Base-by-base conservation (phyloP, 2,797 vertebrate genomes). In the Spheniscus humboldti region DNA sequence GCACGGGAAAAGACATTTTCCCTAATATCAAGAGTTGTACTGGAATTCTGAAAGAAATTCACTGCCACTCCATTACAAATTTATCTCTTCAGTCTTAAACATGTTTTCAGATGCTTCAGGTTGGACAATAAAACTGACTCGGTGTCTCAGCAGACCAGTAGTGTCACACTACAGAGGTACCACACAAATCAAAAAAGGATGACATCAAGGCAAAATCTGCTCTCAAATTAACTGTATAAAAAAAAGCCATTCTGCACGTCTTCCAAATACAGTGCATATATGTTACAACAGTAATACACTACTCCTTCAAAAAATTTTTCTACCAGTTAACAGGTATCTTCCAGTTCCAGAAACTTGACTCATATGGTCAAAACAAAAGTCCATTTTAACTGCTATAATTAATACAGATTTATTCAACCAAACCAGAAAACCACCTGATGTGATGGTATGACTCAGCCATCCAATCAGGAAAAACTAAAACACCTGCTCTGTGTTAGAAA, bases 361-460 rank as follows among this genome's bases (percentile, higher is more conserved):
- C 17, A 6, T 3, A 78, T 3, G 7, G 30, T 24, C 6, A 75
- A 66, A 75, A n/a, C n/a, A 86, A 25, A 91, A 88, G 33, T 47
- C 12, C 30, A 55, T 47, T 89, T 92, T 18, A 82, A 43, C 82
- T 74, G 37, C 39, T 85, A 13, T 47, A 79, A 94, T 91, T 86
- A 82, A 87, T 63, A 92, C 52, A 89, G 56, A 80, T 74, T 88
- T 95, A 83, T 91, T 89, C 75, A 83, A 33, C 2, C 4, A 53
- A 92, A 83, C 28, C 72, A 95, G 82, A 92, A 80, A 94, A 60
- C 47, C 75, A 95, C 72, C 82, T 91, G 87, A 95, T 91, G 33
- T 93, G 78, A 76, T 63, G 35, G 94, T 37, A 94, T 66, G 75
- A 96, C 76, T 93, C 84, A 73, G 76, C 62, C 60, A 79, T 43